Evolutionary conservation across 2,797 vertebrate genomes (phyloP).

Genomic region (Apogon talboti): DNA sequence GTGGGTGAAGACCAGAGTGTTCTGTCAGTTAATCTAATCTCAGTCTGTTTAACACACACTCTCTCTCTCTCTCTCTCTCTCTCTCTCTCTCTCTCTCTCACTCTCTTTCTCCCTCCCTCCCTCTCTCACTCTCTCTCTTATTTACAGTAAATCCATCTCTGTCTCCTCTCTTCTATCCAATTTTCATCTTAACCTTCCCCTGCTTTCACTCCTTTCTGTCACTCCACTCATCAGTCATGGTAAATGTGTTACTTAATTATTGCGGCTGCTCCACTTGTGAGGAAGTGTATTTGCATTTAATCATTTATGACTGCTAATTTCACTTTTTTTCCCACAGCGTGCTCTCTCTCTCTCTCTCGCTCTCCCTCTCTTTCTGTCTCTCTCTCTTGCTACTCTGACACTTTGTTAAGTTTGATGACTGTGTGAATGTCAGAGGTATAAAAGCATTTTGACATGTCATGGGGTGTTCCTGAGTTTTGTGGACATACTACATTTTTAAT

Average conservation of each 20-base stretch:
- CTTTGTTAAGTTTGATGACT: slow-evolving; percentile 2
- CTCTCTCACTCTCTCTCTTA: slow-evolving; percentile 37
- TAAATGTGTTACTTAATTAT: slow-evolving; percentile 21
- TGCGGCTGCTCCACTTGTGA: slow-evolving; percentile 9
- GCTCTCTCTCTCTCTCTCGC: too few species aligned
- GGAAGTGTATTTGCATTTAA: slow-evolving; percentile 7
- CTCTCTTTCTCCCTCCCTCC: slow-evolving; percentile 33
- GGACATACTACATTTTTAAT: slow-evolving; percentile 2
- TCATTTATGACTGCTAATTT: slow-evolving; percentile 3
- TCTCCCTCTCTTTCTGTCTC: too few species aligned
- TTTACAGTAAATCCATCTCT: slow-evolving; percentile 29
- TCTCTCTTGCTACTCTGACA: too few species aligned
- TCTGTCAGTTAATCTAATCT: slow-evolving; percentile 81
- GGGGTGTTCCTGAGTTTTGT: neutral
- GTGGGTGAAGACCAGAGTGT: slow-evolving; percentile 81
- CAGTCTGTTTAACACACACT: slow-evolving; percentile 51
- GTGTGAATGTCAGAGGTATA: slow-evolving; percentile 5
- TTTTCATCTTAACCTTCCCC: slow-evolving; percentile 3
- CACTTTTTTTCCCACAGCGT: neutral
- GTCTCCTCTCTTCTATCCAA: slow-evolving; percentile 19
- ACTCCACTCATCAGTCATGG: slow-evolving; percentile 24
- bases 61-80: slow-evolving; percentile 18
- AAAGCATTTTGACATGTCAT: neutral
- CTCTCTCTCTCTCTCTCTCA: slow-evolving; percentile 7
- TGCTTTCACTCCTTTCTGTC: slow-evolving; percentile 17